Conservation (phyloP, 1,140 invertebrate species). For the Potamilus streckersoni region DNA sequence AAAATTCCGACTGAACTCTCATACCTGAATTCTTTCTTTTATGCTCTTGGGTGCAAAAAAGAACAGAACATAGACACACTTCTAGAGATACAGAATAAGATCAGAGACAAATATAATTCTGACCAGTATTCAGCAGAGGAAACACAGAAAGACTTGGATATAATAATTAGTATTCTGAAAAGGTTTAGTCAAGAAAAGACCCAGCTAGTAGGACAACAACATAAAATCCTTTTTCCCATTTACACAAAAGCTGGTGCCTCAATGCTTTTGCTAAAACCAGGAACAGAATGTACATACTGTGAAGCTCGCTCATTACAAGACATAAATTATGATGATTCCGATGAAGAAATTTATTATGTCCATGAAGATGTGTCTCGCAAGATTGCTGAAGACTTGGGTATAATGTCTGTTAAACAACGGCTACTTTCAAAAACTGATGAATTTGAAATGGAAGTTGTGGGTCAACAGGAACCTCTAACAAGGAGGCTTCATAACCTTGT, state of each 20-base stretch:
- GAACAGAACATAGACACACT: slow-evolving; percentile 9
- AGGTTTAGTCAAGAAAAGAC: background rate
- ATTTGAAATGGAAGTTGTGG: background rate
- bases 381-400: slow-evolving; percentile 4
- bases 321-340: slow-evolving; percentile 1
- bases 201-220: background rate
- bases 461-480: background rate
- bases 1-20: slow-evolving; percentile 3
- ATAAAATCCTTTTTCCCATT: slow-evolving; percentile 5
- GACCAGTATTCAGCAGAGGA: background rate
- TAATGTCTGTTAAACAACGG: background rate
- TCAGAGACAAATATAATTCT: background rate
- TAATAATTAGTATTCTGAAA: slow-evolving; percentile 9
- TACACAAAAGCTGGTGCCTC: background rate
- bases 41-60: background rate
- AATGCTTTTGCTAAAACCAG: background rate
- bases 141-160: background rate
- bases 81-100: slow-evolving; percentile 5
- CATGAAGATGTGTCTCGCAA: slow-evolving; percentile 10
- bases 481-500: background rate
- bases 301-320: background rate
- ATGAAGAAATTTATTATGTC: slow-evolving; percentile 16
- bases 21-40: background rate
- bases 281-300: slow-evolving; percentile 6
- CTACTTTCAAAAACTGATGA: slow-evolving; percentile 5